A percentile compares a stretch with the other conserved stretches of the same genome.
These are phyloP conservation scores for Morpho helenor DNA, from an alignment of 2,888 invertebrate genomes.

Conservation along the genomic window DNA sequence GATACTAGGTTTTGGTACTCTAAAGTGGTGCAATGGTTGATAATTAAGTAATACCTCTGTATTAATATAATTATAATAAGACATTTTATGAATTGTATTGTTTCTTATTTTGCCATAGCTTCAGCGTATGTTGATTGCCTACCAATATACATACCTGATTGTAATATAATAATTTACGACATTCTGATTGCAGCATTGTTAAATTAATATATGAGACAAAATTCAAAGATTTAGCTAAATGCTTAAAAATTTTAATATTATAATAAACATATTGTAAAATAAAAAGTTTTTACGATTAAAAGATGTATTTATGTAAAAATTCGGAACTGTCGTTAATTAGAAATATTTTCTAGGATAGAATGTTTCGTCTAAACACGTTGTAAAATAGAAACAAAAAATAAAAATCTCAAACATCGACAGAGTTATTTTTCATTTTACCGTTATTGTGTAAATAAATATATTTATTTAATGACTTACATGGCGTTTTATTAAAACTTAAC, in stretches of 20 bases:
- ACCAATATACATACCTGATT: constrained; percentile 23
- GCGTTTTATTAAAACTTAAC: constrained; percentile 45
- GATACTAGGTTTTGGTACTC: constrained; percentile 52
- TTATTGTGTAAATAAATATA: constrained; percentile 77
- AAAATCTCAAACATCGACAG: constrained; percentile 63
- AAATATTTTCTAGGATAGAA: constrained; percentile 31
- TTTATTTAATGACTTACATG: constrained; percentile 71
- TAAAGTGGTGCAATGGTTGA: constrained; percentile 68
- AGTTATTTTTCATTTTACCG: constrained; percentile 63
- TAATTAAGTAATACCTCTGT: constrained; percentile 48
- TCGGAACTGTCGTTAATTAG: constrained; percentile 35
- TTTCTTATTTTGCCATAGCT: constrained; percentile 52
- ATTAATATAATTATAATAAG: constrained; percentile 49
- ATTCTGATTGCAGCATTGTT: constrained; percentile 13
- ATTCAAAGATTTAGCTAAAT: constrained; percentile 17
- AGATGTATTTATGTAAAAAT: constrained; percentile 71
- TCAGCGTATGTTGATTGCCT: constrained; percentile 55
- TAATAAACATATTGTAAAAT: constrained; percentile 34
- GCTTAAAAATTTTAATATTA: constrained; percentile 25
- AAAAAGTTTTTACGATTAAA: constrained; percentile 60
- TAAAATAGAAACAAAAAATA: constrained; percentile 44
- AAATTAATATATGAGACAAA: constrained; percentile 13
- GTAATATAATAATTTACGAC: constrained; percentile 14
- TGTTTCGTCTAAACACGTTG: constrained; percentile 38
- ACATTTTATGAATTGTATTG: constrained; percentile 42